Percentiles rank a stretch among this genome's conserved stretches.
These are phyloP conservation scores for human (Homo sapiens) DNA, from an alignment of 2,113 vertebrate species.

Conservation along the genomic window DNA sequence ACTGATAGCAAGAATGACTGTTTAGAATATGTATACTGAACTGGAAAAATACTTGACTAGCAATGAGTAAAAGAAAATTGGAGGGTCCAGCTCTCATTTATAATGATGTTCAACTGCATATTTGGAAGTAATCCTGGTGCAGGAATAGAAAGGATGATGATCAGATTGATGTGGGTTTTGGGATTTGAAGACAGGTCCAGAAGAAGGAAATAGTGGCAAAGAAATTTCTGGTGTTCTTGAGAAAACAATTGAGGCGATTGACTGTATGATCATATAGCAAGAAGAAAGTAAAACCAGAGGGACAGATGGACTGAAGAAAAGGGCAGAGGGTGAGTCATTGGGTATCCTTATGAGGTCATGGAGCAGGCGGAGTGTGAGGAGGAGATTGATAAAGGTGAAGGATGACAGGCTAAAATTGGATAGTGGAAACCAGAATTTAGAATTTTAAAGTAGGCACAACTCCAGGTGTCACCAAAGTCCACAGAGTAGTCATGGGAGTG, in stretches of 20 bases:
- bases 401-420: too few species aligned
- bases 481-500: background rate
- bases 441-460: background rate
- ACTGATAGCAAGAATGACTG: background rate
- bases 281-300: background rate
- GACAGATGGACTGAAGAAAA: background rate
- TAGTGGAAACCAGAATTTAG: background rate
- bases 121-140: background rate
- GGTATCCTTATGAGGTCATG: background rate
- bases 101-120: background rate
- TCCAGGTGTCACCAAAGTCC: background rate
- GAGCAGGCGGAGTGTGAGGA: background rate
- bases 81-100: background rate
- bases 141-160: background rate
- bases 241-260: background rate
- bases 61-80: background rate
- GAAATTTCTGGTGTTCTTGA: background rate
- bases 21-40: background rate
- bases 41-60: background rate
- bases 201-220: background rate
- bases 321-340: background rate
- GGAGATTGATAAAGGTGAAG: background rate
- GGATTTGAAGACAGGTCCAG: background rate
- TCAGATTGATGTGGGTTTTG: background rate
- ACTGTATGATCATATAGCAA: background rate